These are phyloP conservation scores for Centropus bengalensis DNA, from an alignment of 2,113 vertebrate species.

Conservation along the genomic window DNA sequence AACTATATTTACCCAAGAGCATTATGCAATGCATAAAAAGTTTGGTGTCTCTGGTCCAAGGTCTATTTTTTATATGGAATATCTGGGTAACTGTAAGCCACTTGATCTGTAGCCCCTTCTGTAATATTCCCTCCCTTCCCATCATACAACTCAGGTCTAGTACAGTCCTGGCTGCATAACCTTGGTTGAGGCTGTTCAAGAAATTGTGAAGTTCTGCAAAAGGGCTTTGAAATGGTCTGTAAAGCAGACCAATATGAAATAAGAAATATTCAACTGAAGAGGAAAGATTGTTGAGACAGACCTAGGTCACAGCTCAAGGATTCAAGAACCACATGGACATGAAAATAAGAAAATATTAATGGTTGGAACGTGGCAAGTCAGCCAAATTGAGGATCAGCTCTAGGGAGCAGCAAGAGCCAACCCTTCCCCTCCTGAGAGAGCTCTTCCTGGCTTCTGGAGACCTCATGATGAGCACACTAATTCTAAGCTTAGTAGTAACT, in stretches of 20 bases:
- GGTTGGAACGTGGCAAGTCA: not conserved
- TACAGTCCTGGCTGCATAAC: not conserved
- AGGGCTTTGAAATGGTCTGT: not conserved
- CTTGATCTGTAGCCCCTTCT: not conserved
- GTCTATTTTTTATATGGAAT: not conserved
- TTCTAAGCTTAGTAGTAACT: not conserved
- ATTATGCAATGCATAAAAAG: not conserved
- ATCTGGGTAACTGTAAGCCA: not conserved
- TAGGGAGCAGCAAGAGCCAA: not conserved
- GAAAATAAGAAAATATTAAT: not conserved
- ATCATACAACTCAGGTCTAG: not conserved
- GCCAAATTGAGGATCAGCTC: not conserved
- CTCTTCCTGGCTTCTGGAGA: not conserved
- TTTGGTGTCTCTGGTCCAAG: not conserved
- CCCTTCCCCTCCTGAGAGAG: not conserved
- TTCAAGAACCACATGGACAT: not conserved
- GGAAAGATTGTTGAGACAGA: not conserved
- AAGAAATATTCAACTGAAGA: not conserved
- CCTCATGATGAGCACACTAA: not conserved
- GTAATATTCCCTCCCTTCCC: accelerated
- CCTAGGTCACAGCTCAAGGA: not conserved
- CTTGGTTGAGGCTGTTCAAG: not conserved
- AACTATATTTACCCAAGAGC: not conserved
- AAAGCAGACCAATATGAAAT: not conserved
- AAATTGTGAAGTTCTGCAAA: not conserved